Evolutionary conservation across 2,888 invertebrate genomes (phyloP).

Genomic region (Rhaphigaster nebulosa): DNA sequence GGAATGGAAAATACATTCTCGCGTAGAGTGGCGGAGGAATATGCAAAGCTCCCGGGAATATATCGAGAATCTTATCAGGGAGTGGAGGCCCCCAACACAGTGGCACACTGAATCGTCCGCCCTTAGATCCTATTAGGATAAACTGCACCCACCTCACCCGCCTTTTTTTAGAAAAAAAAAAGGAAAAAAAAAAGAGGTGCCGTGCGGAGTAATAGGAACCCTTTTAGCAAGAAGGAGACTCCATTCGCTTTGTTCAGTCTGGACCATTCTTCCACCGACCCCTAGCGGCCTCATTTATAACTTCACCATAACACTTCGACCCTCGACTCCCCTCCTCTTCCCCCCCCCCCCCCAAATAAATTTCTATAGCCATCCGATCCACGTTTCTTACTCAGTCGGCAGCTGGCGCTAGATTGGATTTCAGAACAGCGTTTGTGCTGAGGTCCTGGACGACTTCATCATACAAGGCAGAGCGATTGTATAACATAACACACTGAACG

Average conservation of each 20-base stretch:
- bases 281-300: slow-evolving; percentile 42
- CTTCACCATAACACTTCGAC: slow-evolving; percentile 46
- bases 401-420: not conserved
- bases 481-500: not conserved
- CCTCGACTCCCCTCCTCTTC: not conserved
- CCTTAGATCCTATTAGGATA: slow-evolving; percentile 57
- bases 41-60: slow-evolving; percentile 25
- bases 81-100: not conserved
- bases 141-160: slow-evolving; percentile 25
- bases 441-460: not conserved
- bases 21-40: not conserved
- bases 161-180: slow-evolving; percentile 46
- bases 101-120: slow-evolving; percentile 6
- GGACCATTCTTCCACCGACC: slow-evolving; percentile 36
- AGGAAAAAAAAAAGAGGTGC: slow-evolving; percentile 44
- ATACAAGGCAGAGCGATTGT: not conserved
- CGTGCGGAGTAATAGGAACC: slow-evolving; percentile 54
- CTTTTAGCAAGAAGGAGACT: slow-evolving; percentile 53
- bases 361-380: slow-evolving; percentile 42
- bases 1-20: not conserved
- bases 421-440: not conserved
- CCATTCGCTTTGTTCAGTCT: slow-evolving; percentile 54
- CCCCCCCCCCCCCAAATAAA: slow-evolving; percentile 2
- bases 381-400: not conserved
- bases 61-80: slow-evolving; percentile 35